Base-by-base conservation (phyloP, 2,797 vertebrate genomes). In the Acanthis flammea region DNA sequence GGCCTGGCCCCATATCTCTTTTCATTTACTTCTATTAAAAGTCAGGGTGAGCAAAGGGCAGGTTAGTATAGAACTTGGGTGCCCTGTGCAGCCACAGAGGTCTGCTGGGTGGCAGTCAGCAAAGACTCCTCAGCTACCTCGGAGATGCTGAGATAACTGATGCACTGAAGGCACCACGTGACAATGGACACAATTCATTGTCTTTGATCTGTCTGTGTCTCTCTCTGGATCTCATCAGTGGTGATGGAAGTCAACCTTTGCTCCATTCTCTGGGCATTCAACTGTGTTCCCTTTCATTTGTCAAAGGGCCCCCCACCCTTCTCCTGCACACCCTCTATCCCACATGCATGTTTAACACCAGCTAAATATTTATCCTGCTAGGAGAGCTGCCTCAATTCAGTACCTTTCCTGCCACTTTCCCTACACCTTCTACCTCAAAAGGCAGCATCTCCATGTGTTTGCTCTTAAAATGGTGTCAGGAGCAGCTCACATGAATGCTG, bases 241-340 rank as follows among this genome's bases (percentile, higher is more conserved):
- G 86, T 97, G 96, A 98, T 83, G 63, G 90, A 98, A 97, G 91
- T 72, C 65, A 87, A 73, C 60, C 35, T 77, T 77, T 81, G 41
- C 50, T 94, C 71, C 80, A 89, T 91, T 78, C 92, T 89, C 84
- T 85, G 67, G 68, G 67, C 75, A 70, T 88, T 92, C 86, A 95
- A 33, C 55, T 95, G 66, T 67, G 45, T 47, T 96, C 92, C 84
- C 61, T 94, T 66, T 95, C 60, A 23, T 93, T 96, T 96, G 71
- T 96, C 94, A 96, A 74, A 67, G 33, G 74, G 54, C 68, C 31
- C 42, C 53, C 42, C 90, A 68, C 42, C 78, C 74, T 91, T 94
- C 74, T 60, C 54, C 75, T 89, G 67, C 23, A 55, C 90, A 87
- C 48, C 50, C 67, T 88, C 93, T 90, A 86, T 92, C 85, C 51